Conservation (phyloP, 1,140 invertebrate genomes). For the Tetragnatha versicolor region DNA sequence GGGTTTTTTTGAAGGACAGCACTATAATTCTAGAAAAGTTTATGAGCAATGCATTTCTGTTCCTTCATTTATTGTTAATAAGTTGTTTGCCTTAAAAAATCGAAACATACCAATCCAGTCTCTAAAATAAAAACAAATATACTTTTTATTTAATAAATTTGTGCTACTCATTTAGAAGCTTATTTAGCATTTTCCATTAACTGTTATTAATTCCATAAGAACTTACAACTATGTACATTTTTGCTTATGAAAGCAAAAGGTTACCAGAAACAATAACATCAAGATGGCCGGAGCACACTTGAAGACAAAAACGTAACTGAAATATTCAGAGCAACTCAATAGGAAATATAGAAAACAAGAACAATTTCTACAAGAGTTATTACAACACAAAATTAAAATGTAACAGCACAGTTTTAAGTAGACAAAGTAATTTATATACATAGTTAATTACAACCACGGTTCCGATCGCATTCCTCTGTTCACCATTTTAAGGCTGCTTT, state of each 20-base stretch:
- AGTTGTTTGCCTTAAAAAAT: too few relatives aligned
- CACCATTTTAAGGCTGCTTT: background rate
- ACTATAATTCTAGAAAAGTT: too few relatives aligned
- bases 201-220: constrained; percentile 36
- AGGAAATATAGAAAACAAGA: constrained; percentile 25
- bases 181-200: constrained; percentile 28
- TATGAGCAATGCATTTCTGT: too few relatives aligned
- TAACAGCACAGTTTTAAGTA: constrained; percentile 42
- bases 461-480: constrained; percentile 3
- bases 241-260: constrained; percentile 19
- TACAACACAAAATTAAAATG: constrained; percentile 28
- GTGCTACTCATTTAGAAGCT: constrained; percentile 45
- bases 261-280: constrained; percentile 39
- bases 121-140: constrained; percentile 33
- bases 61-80: too few relatives aligned
- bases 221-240: constrained; percentile 41
- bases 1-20: too few relatives aligned
- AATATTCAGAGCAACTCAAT: constrained; percentile 24
- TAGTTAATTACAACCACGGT: constrained; percentile 31
- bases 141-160: constrained; percentile 42
- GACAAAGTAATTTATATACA: constrained; percentile 44
- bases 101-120: background rate
- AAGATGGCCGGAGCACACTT: constrained; percentile 32
- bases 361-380: constrained; percentile 35
- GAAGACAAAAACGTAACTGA: constrained; percentile 21